phyloP scores from a whole-genome alignment of 2,888 invertebrate genomes.

The Cetonia aurata region DNA sequence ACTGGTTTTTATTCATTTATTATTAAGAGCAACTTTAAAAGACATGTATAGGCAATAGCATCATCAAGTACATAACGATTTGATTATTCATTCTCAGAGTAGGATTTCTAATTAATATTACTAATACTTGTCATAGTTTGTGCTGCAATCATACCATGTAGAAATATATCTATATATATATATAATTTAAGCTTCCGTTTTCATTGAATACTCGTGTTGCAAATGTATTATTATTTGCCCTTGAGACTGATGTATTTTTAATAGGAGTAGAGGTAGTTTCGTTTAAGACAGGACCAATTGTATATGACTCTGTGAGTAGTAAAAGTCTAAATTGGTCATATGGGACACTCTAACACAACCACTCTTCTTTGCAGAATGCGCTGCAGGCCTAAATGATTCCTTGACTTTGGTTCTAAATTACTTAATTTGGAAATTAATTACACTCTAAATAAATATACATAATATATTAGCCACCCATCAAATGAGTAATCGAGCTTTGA shows the following conservation, averaged over 20 bases:
- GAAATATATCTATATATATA: constrained; percentile 37
- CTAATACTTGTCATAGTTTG: constrained; percentile 32
- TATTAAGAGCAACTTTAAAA: constrained; percentile 1
- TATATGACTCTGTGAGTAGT: constrained; percentile 47
- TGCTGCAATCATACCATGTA: constrained; percentile 42
- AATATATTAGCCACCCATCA: constrained; percentile 21
- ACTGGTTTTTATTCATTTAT: constrained; percentile 1
- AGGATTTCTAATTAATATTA: too few species aligned
- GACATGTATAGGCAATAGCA: background rate
- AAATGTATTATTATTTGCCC: constrained; percentile 65
- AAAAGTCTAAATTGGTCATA: constrained; percentile 44
- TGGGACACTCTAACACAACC: constrained; percentile 52
- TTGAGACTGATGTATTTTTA: constrained; percentile 67
- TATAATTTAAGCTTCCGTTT: constrained; percentile 57
- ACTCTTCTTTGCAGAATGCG: constrained; percentile 22
- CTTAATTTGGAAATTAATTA: constrained; percentile 14
- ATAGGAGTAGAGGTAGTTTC: constrained; percentile 56
- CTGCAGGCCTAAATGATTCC: constrained; percentile 35
- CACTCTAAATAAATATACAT: constrained; percentile 27
- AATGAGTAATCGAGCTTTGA: constrained; percentile 43
- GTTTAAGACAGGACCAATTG: constrained; percentile 59
- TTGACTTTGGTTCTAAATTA: constrained; percentile 25
- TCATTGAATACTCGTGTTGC: constrained; percentile 61
- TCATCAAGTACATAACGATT: too few species aligned
- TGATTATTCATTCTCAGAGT: too few species aligned